Evolutionary conservation across 2,888 invertebrate species (phyloP).

Genomic region (Dugesia japonica): DNA sequence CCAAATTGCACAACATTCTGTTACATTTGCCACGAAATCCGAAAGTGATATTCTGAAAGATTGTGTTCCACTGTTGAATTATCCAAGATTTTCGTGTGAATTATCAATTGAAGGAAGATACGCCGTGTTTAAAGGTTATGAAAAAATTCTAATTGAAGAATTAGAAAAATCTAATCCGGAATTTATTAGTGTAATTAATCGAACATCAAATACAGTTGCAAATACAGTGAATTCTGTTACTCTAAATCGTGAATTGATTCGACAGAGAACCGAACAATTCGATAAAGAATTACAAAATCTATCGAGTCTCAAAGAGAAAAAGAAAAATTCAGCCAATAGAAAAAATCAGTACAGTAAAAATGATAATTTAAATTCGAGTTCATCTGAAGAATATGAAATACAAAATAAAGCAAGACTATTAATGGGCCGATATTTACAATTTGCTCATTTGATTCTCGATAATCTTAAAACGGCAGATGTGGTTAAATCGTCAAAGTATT

Average conservation of each 20-base stretch:
- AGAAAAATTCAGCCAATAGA: background rate
- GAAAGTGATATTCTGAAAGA: background rate
- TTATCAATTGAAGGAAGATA: slow-evolving; percentile 6
- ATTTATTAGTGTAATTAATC: background rate
- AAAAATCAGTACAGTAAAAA: background rate
- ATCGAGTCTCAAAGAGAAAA: background rate
- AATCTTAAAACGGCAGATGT: background rate
- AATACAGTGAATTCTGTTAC: background rate
- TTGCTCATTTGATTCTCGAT: slow-evolving; percentile 8
- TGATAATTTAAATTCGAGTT: background rate
- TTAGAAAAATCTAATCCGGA: background rate
- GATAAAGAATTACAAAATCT: background rate
- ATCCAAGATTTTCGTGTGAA: background rate
- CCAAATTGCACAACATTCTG: background rate
- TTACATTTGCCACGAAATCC: background rate
- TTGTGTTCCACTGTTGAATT: background rate
- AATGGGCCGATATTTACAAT: background rate
- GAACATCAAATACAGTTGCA: background rate
- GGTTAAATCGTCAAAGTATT: background rate
- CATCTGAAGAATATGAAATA: background rate
- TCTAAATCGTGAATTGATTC: background rate
- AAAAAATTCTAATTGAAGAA: background rate
- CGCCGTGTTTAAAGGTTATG: background rate
- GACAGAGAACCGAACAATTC: background rate
- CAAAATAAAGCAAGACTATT: background rate